Base-by-base conservation (phyloP, 2,888 invertebrate species). In the Eristalis arbustorum region DNA sequence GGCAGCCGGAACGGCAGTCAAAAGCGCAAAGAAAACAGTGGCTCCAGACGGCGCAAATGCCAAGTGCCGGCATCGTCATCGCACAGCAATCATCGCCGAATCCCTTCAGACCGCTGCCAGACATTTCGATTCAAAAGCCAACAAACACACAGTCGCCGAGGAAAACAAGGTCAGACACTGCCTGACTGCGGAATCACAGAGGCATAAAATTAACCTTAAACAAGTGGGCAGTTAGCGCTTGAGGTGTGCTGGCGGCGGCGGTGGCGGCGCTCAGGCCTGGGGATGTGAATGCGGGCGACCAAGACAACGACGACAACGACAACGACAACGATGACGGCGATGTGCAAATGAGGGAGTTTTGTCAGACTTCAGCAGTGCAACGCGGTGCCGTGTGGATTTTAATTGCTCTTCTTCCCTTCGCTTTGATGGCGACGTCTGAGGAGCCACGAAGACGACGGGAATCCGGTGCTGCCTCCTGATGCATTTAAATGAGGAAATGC, bases 121-220 rank as follows among this genome's bases (percentile, higher is more conserved):
- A 87, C 85, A 82, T 82, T 85, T 85, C 62, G 77, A 72, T 73
- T 64, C 76, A 68, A 42, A 77, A 85, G 64, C 77, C 87, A 87
- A 87, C 74, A 83, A 82, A 82, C 74, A 83, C 61, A 83, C 61
- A 74, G 69, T 61, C 75, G 71, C 62, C 67, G 40, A 59, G 67
- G 57, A 49, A 83, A 83, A 87, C 87, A 87, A 87, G 87, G 87
- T 87, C 87, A 87, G 87, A 78, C 87, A 67, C 87, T 83, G 83
- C 62, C 78, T 78, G 78, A 72, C 64, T 71, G 63, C 66, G 63
- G 68, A 76, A 79, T 75, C 87, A 83, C 83, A 68, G 83, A 87
- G 83, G 87, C 87, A 83, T 83, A 87, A 83, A 87, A 87, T 87
- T 83, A 83, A 83, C 87, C 78, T 59, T 59, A 87, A 87, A 67